Base-by-base conservation (phyloP, 64 coral and sea anemone species). In the Stichodactyla helianthus region DNA sequence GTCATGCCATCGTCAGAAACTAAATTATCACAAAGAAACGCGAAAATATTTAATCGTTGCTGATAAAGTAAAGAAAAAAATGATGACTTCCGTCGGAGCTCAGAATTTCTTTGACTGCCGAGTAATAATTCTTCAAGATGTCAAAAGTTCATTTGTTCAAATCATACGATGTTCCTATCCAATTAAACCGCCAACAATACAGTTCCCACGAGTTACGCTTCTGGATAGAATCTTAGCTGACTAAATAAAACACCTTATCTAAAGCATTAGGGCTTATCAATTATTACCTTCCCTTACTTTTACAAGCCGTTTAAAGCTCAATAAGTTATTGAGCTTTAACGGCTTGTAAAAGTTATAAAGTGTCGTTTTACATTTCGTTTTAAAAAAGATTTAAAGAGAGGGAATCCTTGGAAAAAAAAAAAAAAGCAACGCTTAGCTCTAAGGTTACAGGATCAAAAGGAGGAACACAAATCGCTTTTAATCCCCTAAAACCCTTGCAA, bases 111-210 rank as follows among this genome's bases (percentile, higher is more conserved):
- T 74, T 65, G 62, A 65, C 2, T 22, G 22, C 68, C 23, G 26
- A 27, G 25, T 10, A 74, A 10, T 31, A 74, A 31, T 27, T 26
- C 10, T 26, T 27, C 68, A 9, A 74, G 65, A 74, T 74, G 68
- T 74, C 68, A 74, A 74, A 74, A 74, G 68, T 74, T 74, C 68
- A 74, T 74, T 74, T 65, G 62, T 65, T 65, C 19, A 65, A n/a
- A 65, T n/a, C 22, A 65, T 65, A 65, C 62, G 62, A 65, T n/a
- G 62, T 5, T 44, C 4, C 20, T 65, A 65, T 65, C 62, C 62
- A 65, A 65, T 65, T 65, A 65, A 65, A 9, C 62, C 22, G 35
- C 35, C 1, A 44, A 44, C 62, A 13, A 65, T n/a, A 23, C 19
- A 65, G 61, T n/a, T 65, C 6, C 20, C 62, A 65, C 5, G 18